Conservation (phyloP, 2,797 vertebrate species). For the Sciurus vulgaris region DNA sequence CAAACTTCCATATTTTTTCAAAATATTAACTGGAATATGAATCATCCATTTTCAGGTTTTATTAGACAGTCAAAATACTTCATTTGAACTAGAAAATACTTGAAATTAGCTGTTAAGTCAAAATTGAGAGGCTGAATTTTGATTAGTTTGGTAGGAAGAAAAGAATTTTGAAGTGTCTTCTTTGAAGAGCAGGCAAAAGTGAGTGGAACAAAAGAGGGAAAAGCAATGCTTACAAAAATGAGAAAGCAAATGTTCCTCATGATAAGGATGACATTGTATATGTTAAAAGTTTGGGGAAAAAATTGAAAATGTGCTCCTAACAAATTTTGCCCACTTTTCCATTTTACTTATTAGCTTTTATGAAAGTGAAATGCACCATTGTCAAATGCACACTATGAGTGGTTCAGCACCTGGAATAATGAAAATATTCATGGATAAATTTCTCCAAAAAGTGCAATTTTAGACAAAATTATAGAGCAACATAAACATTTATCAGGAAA, state of each 20-base stretch:
- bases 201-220: neutral
- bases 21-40: neutral
- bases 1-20: neutral
- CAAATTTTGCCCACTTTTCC: neutral
- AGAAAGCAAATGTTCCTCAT: neutral
- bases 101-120: slow-evolving; percentile 25
- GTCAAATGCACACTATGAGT: neutral
- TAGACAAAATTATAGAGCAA: neutral
- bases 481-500: neutral
- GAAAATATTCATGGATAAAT: neutral
- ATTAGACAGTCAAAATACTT: slow-evolving; percentile 19
- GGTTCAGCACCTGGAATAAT: neutral
- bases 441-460: neutral
- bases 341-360: neutral
- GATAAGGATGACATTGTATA: neutral
- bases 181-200: slow-evolving; percentile 27
- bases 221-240: neutral
- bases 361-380: slow-evolving; percentile 1
- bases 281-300: neutral
- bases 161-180: slow-evolving; percentile 14
- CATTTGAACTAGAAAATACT: neutral
- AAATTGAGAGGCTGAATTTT: neutral
- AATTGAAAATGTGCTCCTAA: neutral
- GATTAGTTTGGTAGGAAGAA: neutral
- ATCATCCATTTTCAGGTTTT: neutral